These are phyloP conservation scores for Hoplodrina blanda DNA, from an alignment of 2,888 invertebrate genomes.

Conservation along the genomic window DNA sequence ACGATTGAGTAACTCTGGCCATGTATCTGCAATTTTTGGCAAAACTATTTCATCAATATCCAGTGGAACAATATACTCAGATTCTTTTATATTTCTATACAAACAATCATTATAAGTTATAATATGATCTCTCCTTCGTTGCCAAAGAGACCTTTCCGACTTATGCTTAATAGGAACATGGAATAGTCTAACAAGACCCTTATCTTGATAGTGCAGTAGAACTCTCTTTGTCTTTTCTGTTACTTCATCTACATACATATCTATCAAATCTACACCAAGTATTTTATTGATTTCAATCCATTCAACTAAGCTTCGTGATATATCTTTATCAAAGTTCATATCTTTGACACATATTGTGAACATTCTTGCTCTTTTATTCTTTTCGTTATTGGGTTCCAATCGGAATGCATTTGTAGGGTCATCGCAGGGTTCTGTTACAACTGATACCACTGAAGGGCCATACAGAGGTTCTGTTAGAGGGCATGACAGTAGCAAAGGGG, in stretches of 20 bases:
- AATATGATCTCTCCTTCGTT: conserved; percentile 93
- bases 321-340: conserved; percentile 92
- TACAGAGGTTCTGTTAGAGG: conserved; percentile 87
- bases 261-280: conserved; percentile 92
- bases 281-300: conserved; percentile 93
- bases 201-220: conserved; percentile 89
- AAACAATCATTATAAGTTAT: conserved; percentile 95
- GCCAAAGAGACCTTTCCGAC: conserved; percentile 88
- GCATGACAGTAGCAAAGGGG: conserved; percentile 92
- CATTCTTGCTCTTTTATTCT: conserved; percentile 72
- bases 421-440: conserved; percentile 89
- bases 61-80: conserved; percentile 92
- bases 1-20: conserved; percentile 90
- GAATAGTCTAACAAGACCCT: conserved; percentile 86
- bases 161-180: conserved; percentile 89
- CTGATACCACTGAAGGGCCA: conserved; percentile 83
- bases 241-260: conserved; percentile 92
- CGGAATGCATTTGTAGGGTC: conserved; percentile 83
- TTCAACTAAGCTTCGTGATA: conserved; percentile 91
- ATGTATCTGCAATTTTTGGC: conserved; percentile 91
- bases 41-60: conserved; percentile 94
- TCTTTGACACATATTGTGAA: conserved; percentile 94
- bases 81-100: conserved; percentile 92
- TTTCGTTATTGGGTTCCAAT: conserved; percentile 70
- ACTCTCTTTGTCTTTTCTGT: conserved; percentile 89